Evolutionary conservation across 2,797 vertebrate species (phyloP).

Genomic region (Parambassis ranga): DNA sequence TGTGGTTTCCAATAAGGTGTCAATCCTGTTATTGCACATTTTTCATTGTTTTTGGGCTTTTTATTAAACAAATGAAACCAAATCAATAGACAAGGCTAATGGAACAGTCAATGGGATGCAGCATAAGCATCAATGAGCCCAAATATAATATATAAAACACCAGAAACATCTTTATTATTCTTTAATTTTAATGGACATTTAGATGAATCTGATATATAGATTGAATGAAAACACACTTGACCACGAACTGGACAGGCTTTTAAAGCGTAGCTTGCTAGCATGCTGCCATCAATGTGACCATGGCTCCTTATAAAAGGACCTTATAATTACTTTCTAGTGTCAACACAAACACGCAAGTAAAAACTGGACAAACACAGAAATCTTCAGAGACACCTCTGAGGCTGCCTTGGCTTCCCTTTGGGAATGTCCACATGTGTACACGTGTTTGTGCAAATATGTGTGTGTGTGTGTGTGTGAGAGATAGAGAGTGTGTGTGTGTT

Average conservation of each 20-base stretch:
- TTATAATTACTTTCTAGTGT: too few species aligned
- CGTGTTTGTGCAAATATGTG: conserved; percentile 33
- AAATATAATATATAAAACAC: too few species aligned
- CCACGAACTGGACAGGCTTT: too few species aligned
- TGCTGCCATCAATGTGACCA: not conserved
- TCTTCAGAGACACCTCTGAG: conserved; percentile 4
- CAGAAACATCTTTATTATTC: too few species aligned
- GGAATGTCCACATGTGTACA: conserved; percentile 24
- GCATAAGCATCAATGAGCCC: too few species aligned
- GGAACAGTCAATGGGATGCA: too few species aligned
- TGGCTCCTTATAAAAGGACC: too few species aligned
- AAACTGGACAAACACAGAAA: not conserved
- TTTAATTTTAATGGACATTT: too few species aligned
- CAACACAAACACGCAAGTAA: not conserved
- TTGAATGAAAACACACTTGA: too few species aligned
- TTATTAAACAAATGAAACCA: not conserved
- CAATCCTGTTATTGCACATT: too few species aligned
- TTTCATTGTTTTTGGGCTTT: not conserved
- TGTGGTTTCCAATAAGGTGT: not conserved
- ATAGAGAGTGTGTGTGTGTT: conserved; percentile 33
- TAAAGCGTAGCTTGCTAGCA: too few species aligned
- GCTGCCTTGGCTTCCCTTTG: conserved; percentile 9
- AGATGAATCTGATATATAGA: too few species aligned
- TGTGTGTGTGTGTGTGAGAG: conserved; percentile 13
- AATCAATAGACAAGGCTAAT: not conserved